Percentiles rank a stretch among this genome's conserved stretches.
phyloP scores from a whole-genome alignment of 2,113 vertebrate genomes.

The Alligator sinensis region DNA sequence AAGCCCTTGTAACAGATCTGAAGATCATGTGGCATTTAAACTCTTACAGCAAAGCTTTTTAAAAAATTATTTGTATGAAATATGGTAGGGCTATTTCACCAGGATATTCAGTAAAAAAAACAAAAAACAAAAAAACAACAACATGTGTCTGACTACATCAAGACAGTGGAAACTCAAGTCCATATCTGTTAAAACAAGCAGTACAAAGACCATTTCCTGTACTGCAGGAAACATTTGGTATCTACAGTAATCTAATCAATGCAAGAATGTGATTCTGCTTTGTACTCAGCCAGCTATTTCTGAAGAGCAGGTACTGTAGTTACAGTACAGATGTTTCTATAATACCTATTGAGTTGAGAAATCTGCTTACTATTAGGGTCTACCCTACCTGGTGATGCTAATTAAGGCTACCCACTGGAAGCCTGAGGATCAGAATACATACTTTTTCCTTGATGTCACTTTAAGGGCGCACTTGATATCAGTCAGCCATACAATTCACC shows the following conservation, averaged over 20 bases:
- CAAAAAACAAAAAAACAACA: background rate
- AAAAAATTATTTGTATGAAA: background rate
- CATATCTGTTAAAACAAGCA: conserved; percentile 39
- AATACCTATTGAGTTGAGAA: conserved; percentile 55
- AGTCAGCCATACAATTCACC: background rate
- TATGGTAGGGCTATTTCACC: background rate
- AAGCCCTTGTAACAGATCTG: background rate
- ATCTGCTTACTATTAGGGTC: conserved; percentile 42
- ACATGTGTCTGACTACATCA: conserved; percentile 23
- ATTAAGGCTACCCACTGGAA: conserved; percentile 4
- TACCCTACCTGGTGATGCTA: conserved; percentile 36
- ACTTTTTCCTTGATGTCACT: background rate
- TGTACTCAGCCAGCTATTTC: conserved; percentile 69
- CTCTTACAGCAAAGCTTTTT: conserved; percentile 1
- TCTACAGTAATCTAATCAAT: conserved; percentile 76
- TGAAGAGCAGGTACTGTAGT: conserved; percentile 58
- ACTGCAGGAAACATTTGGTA: conserved; percentile 68
- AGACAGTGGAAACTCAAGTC: conserved; percentile 53
- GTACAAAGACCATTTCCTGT: conserved; percentile 67
- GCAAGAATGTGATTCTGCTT: conserved; percentile 73
- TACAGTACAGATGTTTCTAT: conserved; percentile 68
- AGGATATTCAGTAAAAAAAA: background rate
- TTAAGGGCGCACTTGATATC: background rate
- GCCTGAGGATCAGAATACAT: background rate
- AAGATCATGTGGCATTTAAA: background rate